A percentile compares a stretch with the other conserved stretches of the same genome.
phyloP scores from a whole-genome alignment of 2,797 vertebrate species.

The Thaleichthys pacificus region DNA sequence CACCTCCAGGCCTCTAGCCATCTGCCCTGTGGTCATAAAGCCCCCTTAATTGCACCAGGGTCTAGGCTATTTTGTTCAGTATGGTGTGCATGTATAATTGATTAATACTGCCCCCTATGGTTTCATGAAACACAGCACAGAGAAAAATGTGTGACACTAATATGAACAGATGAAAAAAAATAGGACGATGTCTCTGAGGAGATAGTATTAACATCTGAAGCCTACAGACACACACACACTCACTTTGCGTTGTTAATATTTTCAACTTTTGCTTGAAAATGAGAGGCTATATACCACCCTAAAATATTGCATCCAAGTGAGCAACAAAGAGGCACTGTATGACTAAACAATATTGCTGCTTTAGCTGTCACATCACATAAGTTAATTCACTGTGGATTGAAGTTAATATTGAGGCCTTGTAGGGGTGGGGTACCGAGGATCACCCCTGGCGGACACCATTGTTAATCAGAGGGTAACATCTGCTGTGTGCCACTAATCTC shows the following conservation, averaged over 20 bases:
- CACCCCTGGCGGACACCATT: constrained; percentile 72
- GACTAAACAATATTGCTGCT: background rate
- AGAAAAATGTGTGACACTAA: constrained; percentile 34
- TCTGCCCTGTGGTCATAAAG: constrained; percentile 61
- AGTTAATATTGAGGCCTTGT: constrained; percentile 1
- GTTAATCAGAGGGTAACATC: constrained; percentile 78
- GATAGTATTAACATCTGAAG: too few relatives aligned
- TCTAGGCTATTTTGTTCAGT: background rate
- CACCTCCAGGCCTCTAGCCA: constrained; percentile 65
- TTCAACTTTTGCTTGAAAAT: too few relatives aligned
- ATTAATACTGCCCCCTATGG: constrained; percentile 62
- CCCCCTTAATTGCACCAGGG: constrained; percentile 61
- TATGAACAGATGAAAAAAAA: background rate
- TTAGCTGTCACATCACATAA: background rate
- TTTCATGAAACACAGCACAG: constrained; percentile 32
- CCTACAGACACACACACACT: too few relatives aligned
- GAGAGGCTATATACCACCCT: too few relatives aligned
- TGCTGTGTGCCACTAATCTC: constrained; percentile 74
- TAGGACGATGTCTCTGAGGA: too few relatives aligned
- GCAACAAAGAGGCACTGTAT: background rate
- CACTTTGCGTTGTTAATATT: too few relatives aligned
- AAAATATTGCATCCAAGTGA: background rate
- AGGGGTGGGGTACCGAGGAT: constrained; percentile 54
- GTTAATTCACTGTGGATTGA: background rate
- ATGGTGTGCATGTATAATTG: constrained; percentile 25